phyloP scores from a whole-genome alignment of 2,113 vertebrate genomes.

The Chitala chitala region DNA sequence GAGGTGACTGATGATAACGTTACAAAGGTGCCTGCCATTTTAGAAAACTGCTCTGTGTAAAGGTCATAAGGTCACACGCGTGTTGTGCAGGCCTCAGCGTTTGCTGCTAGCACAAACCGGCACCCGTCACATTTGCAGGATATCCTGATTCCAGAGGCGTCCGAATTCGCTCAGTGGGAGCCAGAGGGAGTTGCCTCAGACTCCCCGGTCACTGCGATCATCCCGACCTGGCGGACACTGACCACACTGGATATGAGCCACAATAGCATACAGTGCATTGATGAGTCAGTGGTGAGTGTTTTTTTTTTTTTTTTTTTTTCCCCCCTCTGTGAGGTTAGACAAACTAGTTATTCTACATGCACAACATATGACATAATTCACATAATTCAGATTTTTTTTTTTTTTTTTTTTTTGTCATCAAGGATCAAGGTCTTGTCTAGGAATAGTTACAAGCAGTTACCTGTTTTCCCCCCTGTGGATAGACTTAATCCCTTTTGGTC shows the following conservation, averaged over 20 bases:
- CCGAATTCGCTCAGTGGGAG: conserved; percentile 90
- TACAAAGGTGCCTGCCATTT: not conserved
- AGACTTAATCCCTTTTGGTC: too few relatives aligned
- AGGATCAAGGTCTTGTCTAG: too few relatives aligned
- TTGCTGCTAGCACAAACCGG: not conserved
- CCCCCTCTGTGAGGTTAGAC: too few relatives aligned
- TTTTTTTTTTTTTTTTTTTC: not conserved
- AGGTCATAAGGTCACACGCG: not conserved
- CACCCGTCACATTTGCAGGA: conserved; percentile 59
- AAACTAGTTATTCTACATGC: too few relatives aligned
- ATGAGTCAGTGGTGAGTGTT: conserved; percentile 84
- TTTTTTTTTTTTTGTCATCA: too few relatives aligned
- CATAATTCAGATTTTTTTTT: too few relatives aligned
- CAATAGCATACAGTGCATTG: conserved; percentile 79
- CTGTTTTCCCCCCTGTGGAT: too few relatives aligned
- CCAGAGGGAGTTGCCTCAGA: conserved; percentile 71
- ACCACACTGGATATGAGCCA: conserved; percentile 95
- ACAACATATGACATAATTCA: too few relatives aligned
- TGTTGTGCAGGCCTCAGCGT: not conserved
- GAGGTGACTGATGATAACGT: too few relatives aligned
- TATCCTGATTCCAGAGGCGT: conserved; percentile 83
- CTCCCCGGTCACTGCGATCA: conserved; percentile 78
- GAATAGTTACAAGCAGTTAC: too few relatives aligned
- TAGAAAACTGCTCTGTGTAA: not conserved
- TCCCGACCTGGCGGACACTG: conserved; percentile 82